Percentiles rank a stretch among this genome's conserved stretches.
Conservation (phyloP, 2,888 invertebrate genomes). For the Ectobius pallidus region DNA sequence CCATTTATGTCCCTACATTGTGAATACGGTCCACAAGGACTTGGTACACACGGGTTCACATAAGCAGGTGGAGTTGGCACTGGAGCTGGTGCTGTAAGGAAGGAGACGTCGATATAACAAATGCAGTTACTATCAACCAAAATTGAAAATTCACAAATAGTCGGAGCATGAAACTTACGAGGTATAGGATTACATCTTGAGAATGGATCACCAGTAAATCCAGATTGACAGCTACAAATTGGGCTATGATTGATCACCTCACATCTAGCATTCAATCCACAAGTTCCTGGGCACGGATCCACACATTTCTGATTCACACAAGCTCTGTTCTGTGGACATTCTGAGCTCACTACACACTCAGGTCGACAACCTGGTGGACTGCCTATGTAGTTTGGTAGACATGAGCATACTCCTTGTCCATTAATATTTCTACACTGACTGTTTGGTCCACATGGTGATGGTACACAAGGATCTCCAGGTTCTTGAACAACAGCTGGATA, state of each 20-base stretch:
- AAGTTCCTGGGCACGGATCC: conserved; percentile 54
- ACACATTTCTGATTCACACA: conserved; percentile 56
- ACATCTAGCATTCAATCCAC: conserved; percentile 54
- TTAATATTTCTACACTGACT: conserved; percentile 56
- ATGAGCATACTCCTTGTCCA: conserved; percentile 79
- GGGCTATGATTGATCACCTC: conserved; percentile 58
- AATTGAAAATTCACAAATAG: conserved; percentile 33
- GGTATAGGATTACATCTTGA: conserved; percentile 68
- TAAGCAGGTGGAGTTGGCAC: conserved; percentile 47
- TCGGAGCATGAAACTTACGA: conserved; percentile 42
- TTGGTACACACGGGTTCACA: conserved; percentile 60
- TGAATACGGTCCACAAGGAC: conserved; percentile 75
- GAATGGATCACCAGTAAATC: conserved; percentile 76
- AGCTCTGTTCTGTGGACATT: conserved; percentile 64
- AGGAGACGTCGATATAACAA: not conserved
- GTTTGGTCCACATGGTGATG: conserved; percentile 50
- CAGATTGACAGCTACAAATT: conserved; percentile 55
- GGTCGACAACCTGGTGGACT: conserved; percentile 67
- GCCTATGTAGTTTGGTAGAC: conserved; percentile 74
- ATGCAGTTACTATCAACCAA: not conserved
- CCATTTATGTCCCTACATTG: conserved; percentile 68
- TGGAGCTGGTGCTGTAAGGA: conserved; percentile 38
- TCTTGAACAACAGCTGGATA: conserved; percentile 22
- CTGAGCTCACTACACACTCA: conserved; percentile 56
- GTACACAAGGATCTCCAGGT: conserved; percentile 46